Evolutionary conservation across 2,113 vertebrate species (phyloP).

Genomic region (Xenotilapia longispinis): DNA sequence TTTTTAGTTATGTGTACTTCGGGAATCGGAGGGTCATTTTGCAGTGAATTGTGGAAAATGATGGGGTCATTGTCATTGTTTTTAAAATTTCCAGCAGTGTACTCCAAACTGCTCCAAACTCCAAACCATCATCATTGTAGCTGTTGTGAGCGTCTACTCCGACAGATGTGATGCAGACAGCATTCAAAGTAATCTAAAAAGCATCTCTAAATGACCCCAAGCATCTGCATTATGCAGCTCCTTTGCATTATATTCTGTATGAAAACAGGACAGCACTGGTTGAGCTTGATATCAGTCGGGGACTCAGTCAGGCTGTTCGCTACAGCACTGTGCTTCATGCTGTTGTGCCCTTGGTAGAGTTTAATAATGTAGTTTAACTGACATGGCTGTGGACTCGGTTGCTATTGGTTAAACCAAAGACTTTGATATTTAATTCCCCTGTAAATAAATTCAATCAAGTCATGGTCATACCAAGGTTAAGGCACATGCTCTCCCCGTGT

Average conservation of each 20-base stretch:
- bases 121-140: neutral
- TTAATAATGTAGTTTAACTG: neutral
- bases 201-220: neutral
- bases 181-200: neutral
- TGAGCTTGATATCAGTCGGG: neutral
- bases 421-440: neutral
- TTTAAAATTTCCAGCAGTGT: neutral
- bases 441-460: neutral
- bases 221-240: neutral
- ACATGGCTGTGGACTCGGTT: neutral
- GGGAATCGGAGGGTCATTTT: neutral
- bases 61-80: neutral
- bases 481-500: neutral
- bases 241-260: neutral
- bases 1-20: neutral
- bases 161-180: neutral
- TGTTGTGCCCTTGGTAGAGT: constrained; percentile 7
- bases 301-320: neutral
- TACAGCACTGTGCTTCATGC: neutral
- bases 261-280: neutral
- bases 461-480: constrained; percentile 3
- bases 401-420: neutral
- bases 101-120: neutral
- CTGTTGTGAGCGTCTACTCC: neutral
- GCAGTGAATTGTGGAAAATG: neutral